Percentiles rank a stretch among this genome's conserved stretches.
Evolutionary conservation across 2,888 invertebrate genomes (phyloP).

Genomic region (Dryomyza anilis): DNA sequence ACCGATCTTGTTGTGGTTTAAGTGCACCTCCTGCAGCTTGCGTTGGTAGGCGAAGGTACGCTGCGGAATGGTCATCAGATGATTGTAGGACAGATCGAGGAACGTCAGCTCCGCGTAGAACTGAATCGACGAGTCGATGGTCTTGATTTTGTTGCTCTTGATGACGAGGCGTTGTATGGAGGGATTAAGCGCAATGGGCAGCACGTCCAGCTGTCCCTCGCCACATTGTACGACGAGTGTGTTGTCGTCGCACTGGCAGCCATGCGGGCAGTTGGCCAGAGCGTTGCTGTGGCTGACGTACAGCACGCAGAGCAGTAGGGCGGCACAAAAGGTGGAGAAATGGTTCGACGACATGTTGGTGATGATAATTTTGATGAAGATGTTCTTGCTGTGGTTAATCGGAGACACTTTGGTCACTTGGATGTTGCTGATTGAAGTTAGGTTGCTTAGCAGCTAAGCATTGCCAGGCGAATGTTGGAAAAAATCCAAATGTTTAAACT

Average conservation of each 20-base stretch:
- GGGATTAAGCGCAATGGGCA: conserved; percentile 90
- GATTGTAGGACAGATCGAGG: conserved; percentile 83
- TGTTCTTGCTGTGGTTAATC: conserved; percentile 24
- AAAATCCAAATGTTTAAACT: neutral
- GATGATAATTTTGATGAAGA: neutral
- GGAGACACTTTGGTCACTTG: neutral
- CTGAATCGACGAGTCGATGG: conserved; percentile 86
- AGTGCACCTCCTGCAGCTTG: conserved; percentile 80
- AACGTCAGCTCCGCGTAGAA: conserved; percentile 86
- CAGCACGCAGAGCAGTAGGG: conserved; percentile 15
- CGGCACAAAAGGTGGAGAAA: no score
- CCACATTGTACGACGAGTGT: conserved; percentile 85
- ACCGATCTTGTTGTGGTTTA: conserved; percentile 85
- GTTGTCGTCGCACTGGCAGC: conserved; percentile 89
- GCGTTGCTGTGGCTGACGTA: conserved; percentile 33
- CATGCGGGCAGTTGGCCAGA: conserved; percentile 79
- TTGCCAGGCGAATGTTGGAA: neutral
- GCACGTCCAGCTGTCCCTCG: conserved; percentile 83
- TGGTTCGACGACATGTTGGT: conserved; percentile 9
- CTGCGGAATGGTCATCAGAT: conserved; percentile 79
- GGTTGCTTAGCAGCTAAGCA: neutral
- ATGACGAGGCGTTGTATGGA: conserved; percentile 84
- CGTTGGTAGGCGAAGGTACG: conserved; percentile 82
- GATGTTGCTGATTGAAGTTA: neutral
- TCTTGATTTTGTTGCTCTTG: conserved; percentile 84